Percentiles rank a stretch among this genome's conserved stretches.
Evolutionary conservation across 2,888 invertebrate species (phyloP).

Genomic region (Steinernema hermaphroditum): DNA sequence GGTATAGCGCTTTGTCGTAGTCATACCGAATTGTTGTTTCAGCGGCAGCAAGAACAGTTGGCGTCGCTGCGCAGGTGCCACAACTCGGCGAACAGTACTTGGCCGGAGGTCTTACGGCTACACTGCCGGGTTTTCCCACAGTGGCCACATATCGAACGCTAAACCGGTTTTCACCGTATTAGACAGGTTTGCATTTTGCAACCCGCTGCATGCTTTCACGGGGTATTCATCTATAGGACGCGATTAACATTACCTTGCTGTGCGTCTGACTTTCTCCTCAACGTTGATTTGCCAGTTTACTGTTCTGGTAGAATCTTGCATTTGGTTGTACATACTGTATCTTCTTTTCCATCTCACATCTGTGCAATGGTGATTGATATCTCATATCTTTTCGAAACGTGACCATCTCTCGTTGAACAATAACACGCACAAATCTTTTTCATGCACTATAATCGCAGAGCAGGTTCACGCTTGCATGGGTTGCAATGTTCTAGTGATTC

Average conservation of each 20-base stretch:
- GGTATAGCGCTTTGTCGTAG: neutral
- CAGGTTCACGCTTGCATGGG: conserved; percentile 2
- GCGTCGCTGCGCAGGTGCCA: neutral
- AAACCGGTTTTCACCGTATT: conserved; percentile 55
- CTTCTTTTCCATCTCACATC: conserved; percentile 12
- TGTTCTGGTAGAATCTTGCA: neutral
- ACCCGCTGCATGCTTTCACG: conserved; percentile 14
- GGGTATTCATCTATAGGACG: neutral
- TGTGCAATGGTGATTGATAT: conserved; percentile 24
- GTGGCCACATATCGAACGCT: conserved; percentile 46
- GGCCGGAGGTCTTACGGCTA: conserved; percentile 44
- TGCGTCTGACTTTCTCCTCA: neutral
- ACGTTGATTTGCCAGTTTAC: neutral
- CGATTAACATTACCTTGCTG: conserved; percentile 8
- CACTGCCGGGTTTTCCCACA: conserved; percentile 45
- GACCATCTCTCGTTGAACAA: neutral
- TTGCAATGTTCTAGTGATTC: neutral
- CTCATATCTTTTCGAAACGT: neutral
- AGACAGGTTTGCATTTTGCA: conserved; percentile 28
- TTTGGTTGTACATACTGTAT: conserved; percentile 9
- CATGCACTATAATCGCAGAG: neutral
- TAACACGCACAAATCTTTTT: neutral
- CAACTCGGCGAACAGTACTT: conserved; percentile 49
- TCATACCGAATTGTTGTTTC: neutral
- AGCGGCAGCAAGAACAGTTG: conserved; percentile 26